phyloP scores from a whole-genome alignment of 1,140 invertebrate species.

The Euschistus heros region DNA sequence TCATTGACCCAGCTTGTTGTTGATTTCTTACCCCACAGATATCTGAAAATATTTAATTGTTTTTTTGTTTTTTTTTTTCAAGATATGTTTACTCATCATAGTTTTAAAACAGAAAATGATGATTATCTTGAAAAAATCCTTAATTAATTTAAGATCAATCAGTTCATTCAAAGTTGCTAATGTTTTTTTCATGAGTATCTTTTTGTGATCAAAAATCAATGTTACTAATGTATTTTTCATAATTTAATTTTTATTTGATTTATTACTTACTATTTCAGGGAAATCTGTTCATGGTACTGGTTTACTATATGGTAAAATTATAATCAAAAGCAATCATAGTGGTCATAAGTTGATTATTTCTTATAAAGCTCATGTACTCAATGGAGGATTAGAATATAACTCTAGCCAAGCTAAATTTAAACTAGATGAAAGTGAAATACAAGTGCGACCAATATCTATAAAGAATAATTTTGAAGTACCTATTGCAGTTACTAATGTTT shows the following conservation, averaged over 20 bases:
- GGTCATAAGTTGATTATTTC: conserved; percentile 49
- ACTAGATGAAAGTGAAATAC: conserved; percentile 36
- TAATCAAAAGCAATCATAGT: conserved; percentile 51
- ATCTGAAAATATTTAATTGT: no score
- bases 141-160: no score
- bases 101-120: no score
- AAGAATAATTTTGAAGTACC: conserved; percentile 60
- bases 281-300: conserved; percentile 43
- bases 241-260: not conserved
- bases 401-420: conserved; percentile 43
- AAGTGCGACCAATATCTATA: conserved; percentile 46
- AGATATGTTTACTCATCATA: no score
- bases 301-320: conserved; percentile 52
- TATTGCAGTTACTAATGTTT: conserved; percentile 56
- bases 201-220: not conserved
- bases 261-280: conserved; percentile 36
- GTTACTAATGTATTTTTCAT: not conserved
- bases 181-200: not conserved
- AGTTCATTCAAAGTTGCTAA: no score
- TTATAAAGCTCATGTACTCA: conserved; percentile 44
- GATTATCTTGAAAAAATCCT: no score
- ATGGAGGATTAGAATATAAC: conserved; percentile 46
- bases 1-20: no score
- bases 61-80: no score
- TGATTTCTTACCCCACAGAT: no score